These are phyloP conservation scores for Cebidichthys violaceus DNA, from an alignment of 2,113 vertebrate genomes.

Conservation along the genomic window DNA sequence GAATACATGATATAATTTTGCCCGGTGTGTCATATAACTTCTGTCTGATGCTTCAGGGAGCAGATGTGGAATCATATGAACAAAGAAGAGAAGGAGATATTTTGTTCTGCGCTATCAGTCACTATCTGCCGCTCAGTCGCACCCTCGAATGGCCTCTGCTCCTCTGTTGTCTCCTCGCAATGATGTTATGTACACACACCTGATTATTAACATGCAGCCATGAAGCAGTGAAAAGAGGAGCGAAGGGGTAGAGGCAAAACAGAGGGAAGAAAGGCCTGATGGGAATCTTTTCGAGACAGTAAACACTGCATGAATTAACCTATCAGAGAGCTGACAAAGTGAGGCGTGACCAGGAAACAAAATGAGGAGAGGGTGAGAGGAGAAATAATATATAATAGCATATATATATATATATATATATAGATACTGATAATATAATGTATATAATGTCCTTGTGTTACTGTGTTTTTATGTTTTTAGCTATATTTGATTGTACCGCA, in stretches of 20 bases:
- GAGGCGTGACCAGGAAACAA: slow-evolving; percentile 49
- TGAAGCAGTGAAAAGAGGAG: slow-evolving; percentile 37
- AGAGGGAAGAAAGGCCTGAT: slow-evolving; percentile 66
- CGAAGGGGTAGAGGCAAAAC: slow-evolving; percentile 34
- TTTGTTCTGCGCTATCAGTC: slow-evolving; percentile 50
- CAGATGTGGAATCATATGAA: slow-evolving; percentile 45
- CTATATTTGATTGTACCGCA: neutral
- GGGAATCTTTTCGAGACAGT: slow-evolving; percentile 70
- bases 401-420: neutral
- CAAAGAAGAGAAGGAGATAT: slow-evolving; percentile 29
- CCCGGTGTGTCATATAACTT: neutral
- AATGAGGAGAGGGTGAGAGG: slow-evolving; percentile 31
- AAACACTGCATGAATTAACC: slow-evolving; percentile 76
- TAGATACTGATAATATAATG: neutral
- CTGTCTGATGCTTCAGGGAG: neutral
- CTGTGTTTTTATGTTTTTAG: neutral
- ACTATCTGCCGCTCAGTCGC: slow-evolving; percentile 54
- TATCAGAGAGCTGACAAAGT: slow-evolving; percentile 61
- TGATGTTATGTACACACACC: slow-evolving; percentile 76
- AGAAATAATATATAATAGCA: neutral
- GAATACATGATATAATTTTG: neutral
- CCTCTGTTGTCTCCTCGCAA: slow-evolving; percentile 54
- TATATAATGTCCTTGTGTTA: neutral
- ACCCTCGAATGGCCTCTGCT: slow-evolving; percentile 36
- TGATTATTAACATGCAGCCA: slow-evolving; percentile 76